Conservation (phyloP, 2,888 invertebrate species). For the Coelinius sp. region DNA sequence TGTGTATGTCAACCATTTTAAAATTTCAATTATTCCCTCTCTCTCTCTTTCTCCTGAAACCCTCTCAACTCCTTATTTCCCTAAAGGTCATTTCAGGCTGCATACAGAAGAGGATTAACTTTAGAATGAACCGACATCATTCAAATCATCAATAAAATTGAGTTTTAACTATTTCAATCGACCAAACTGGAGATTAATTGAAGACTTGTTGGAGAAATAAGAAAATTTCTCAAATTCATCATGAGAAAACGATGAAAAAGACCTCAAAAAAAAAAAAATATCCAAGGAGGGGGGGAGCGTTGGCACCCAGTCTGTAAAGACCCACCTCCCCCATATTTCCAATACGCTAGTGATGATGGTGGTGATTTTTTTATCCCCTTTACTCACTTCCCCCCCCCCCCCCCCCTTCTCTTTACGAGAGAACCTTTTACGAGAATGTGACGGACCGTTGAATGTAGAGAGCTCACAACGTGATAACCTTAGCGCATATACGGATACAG, state of each 20-base stretch:
- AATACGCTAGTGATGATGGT: background rate
- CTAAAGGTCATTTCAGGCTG: background rate
- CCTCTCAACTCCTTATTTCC: background rate
- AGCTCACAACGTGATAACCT: background rate
- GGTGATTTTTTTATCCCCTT: slow-evolving; percentile 8
- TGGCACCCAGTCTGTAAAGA: background rate
- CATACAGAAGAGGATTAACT: slow-evolving; percentile 1
- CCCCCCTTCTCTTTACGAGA: background rate
- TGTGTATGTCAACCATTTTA: slow-evolving; percentile 18
- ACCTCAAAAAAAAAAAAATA: too few relatives aligned
- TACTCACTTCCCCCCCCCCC: background rate
- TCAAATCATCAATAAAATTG: background rate
- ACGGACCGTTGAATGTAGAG: background rate
- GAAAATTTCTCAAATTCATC: too few relatives aligned
- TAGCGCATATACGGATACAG: slow-evolving; percentile 47
- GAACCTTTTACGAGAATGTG: slow-evolving; percentile 21
- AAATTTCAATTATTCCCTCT: slow-evolving; percentile 15
- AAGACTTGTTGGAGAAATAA: background rate
- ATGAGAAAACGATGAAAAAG: too few relatives aligned
- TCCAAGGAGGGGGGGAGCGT: too few relatives aligned
- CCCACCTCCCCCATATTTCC: background rate
- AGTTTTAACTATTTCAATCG: background rate
- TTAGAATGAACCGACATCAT: background rate
- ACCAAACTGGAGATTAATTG: background rate
- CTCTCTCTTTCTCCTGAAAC: background rate